Conservation (phyloP, 2,113 vertebrate genomes). For the Otus sunia region DNA sequence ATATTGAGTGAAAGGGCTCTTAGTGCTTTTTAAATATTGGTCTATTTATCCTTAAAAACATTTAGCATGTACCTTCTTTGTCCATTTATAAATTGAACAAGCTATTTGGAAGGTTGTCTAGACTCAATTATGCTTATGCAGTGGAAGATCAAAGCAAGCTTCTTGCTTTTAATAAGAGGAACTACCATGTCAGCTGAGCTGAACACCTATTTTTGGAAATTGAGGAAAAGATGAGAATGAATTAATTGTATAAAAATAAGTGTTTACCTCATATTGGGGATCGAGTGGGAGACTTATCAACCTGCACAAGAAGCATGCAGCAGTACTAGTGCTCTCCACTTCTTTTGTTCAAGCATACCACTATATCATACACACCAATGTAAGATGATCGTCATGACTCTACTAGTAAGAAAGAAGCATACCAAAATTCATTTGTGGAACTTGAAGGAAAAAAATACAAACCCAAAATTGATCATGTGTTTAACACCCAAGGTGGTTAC, state of each 20-base stretch:
- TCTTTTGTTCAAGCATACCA: background rate
- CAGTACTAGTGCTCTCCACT: background rate
- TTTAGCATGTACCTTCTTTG: slow-evolving; percentile 58
- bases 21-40: slow-evolving; percentile 62
- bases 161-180: slow-evolving; percentile 3
- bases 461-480: background rate
- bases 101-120: slow-evolving; percentile 46
- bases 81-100: slow-evolving; percentile 61
- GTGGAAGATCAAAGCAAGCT: slow-evolving; percentile 61
- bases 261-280: background rate
- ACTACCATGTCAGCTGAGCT: background rate
- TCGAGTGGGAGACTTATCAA: background rate
- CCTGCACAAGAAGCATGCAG: background rate
- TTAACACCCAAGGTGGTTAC: background rate
- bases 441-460: background rate
- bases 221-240: background rate
- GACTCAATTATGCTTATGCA: slow-evolving; percentile 47
- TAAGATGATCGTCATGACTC: background rate
- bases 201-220: background rate
- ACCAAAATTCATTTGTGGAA: background rate
- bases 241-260: background rate
- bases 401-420: background rate
- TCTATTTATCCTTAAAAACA: slow-evolving; percentile 63
- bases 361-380: rapidly evolving
- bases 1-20: slow-evolving; percentile 68